Evolutionary conservation across 2,888 invertebrate species (phyloP), one percentile per base, ranked within the genome.

Genomic region (Ectemnius continuus): DNA sequence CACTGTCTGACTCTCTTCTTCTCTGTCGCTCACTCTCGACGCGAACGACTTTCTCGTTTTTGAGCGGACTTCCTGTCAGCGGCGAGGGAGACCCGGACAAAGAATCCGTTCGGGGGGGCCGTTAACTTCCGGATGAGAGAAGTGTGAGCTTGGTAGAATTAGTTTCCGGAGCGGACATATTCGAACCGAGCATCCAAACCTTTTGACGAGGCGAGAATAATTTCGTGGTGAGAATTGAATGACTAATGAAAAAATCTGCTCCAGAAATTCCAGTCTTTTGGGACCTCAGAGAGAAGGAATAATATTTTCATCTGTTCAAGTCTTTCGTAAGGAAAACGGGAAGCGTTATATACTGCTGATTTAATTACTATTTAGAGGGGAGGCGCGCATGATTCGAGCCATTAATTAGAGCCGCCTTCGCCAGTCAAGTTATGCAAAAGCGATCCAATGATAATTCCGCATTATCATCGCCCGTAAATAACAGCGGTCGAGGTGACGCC

Each of bases 111-210:
- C 58, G 52, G 61, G 62, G 59, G 71, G 48, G 47, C 61, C 73
- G 73, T 70, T 67, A 72, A 66, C 73, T 84, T 81, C 80, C 85
- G 87, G 83, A 83, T 74, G 82, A 80, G 78, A 68, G 76, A 75
- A 57, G 72, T 79, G 52, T 5, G n/a, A 4, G 52, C 52, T 13
- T 16, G 52, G 52, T 79, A 85, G 81, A 57, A 47, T 70, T 67
- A 68, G 74, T 68, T 84, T 89, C 88, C 88, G 86, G 86, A 60
- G 74, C 67, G 61, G 80, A 76, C 16, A 13, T 13, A 80, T 73
- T 81, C 84, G 80, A 77, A 23, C 85, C 83, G 83, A 72, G 80
- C 81, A 85, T 81, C 14, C 83, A 79, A 87, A 84, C 85, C 86
- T 80, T 73, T 62, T 47, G 47, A 36, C 62, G 28, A 57, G 67